These are phyloP conservation scores for Arctia plantaginis DNA, from an alignment of 2,888 invertebrate genomes.

Conservation along the genomic window DNA sequence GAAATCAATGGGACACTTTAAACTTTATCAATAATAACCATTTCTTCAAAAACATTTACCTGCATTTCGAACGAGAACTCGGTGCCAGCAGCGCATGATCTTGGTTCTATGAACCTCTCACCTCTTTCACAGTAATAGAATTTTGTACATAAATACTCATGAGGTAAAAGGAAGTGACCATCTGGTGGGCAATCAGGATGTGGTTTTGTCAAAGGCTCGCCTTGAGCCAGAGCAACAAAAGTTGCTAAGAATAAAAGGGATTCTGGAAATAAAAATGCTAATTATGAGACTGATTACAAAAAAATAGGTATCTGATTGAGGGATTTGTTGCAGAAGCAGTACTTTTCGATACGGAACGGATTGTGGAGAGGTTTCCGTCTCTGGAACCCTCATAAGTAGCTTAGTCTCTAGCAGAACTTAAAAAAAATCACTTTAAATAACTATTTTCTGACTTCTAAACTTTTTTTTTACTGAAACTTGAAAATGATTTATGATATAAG, in stretches of 20 bases:
- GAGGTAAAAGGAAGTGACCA: slow-evolving; percentile 72
- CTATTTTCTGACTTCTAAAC: slow-evolving; percentile 2
- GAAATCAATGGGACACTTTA: not conserved
- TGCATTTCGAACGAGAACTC: slow-evolving; percentile 64
- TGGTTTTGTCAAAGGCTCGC: not conserved
- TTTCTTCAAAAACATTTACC: slow-evolving; percentile 46
- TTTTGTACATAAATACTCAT: slow-evolving; percentile 74
- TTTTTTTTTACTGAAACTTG: not conserved
- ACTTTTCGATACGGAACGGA: not conserved
- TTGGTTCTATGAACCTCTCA: slow-evolving; percentile 50
- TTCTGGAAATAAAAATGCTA: not conserved
- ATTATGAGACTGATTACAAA: too few species aligned
- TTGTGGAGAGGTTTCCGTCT: not conserved
- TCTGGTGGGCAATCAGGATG: slow-evolving; percentile 10
- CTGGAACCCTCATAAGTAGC: not conserved
- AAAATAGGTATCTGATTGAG: not conserved
- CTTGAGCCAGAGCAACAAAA: slow-evolving; percentile 1
- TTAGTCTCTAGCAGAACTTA: not conserved
- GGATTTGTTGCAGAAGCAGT: not conserved
- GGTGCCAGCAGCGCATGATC: slow-evolving; percentile 66
- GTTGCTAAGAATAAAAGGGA: slow-evolving; percentile 1
- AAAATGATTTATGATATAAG: not conserved
- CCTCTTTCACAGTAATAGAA: slow-evolving; percentile 79
- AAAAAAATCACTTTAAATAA: not conserved
- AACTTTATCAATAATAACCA: not conserved